Base-by-base conservation (phyloP, 1,140 invertebrate species). In the Capitella teleta region DNA sequence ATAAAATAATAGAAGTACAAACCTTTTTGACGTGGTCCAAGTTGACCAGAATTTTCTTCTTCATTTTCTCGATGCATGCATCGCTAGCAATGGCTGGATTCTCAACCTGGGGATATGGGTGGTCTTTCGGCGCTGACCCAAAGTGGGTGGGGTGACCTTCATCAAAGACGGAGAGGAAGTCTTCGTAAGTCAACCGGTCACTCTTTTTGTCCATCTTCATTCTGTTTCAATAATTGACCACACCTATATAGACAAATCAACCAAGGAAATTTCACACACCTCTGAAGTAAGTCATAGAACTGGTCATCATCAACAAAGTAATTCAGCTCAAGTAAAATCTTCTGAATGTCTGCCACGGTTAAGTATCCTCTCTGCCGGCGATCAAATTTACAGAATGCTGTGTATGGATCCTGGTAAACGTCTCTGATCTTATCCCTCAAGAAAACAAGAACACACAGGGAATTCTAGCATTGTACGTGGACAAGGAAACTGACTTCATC, bases 111-210 rank as follows among this genome's bases (percentile, higher is more conserved):
- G 38, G 56, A 6, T 48, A 44, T 28, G 61, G 51, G 18, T 57
- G 58, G n/a, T 52, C 55, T 6, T 53, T 49, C 37, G 47, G 38
- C 38, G 49, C 36, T 1, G 47, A 42, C n/a, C 57, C 61, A 49
- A 66, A 69, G 42, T 57, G 61, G 4, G 61, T 62, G 36, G 62
- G 61, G 14, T 61, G 51, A 2, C 67, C 67, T 49, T 69, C 67
- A 45, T 69, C 62, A 60, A 69, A 69, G 12, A 63, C 67, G 26
- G 55, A 52, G 44, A 69, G 52, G 47, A 69, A 69, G 26, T 64
- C 56, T n/a, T 59, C 56, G 51, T 67, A 69, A 46, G 61, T 60
- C 16, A 69, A 47, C 16, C 58, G 50, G 40, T 60, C 59, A 43
- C 55, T 60, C 21, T 54, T 51, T 21, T 57, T 61, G n/a, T 50